phyloP scores from a whole-genome alignment of 2,113 vertebrate species.

The Solea senegalensis region DNA sequence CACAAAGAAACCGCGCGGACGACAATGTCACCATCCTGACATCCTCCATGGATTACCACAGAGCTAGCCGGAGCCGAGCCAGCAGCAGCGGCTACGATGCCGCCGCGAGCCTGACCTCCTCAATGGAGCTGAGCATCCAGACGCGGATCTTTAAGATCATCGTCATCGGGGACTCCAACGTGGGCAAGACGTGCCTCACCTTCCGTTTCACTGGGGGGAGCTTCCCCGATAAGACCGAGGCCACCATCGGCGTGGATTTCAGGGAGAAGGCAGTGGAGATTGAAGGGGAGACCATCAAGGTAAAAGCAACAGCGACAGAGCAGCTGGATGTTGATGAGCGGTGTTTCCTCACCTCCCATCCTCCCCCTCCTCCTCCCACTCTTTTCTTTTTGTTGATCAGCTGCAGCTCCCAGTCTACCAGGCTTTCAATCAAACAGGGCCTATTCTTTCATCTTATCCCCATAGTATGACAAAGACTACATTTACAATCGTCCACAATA shows the following conservation, averaged over 20 bases:
- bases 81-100: constrained; percentile 55
- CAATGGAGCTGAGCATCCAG: constrained; percentile 92
- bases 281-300: constrained; percentile 97
- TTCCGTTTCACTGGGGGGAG: constrained; percentile 96
- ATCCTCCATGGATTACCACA: constrained; percentile 68
- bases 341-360: constrained; percentile 18
- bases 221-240: constrained; percentile 94
- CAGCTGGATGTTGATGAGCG: constrained; percentile 29
- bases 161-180: constrained; percentile 96
- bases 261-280: constrained; percentile 97
- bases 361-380: constrained; percentile 11
- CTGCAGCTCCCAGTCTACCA: constrained; percentile 14
- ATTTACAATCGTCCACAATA: too few relatives aligned
- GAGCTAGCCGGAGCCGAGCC: constrained; percentile 63
- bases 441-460: neutral
- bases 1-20: constrained; percentile 59
- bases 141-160: constrained; percentile 98
- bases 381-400: constrained; percentile 31
- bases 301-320: constrained; percentile 62
- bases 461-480: too few relatives aligned
- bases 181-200: constrained; percentile 96
- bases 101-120: constrained; percentile 70
- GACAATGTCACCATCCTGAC: constrained; percentile 80
- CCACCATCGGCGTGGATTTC: constrained; percentile 98
- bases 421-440: neutral